A percentile compares a stretch with the other conserved stretches of the same genome.
Evolutionary conservation across 2,797 vertebrate genomes (phyloP).

Genomic region (Adrianichthys oophorus): DNA sequence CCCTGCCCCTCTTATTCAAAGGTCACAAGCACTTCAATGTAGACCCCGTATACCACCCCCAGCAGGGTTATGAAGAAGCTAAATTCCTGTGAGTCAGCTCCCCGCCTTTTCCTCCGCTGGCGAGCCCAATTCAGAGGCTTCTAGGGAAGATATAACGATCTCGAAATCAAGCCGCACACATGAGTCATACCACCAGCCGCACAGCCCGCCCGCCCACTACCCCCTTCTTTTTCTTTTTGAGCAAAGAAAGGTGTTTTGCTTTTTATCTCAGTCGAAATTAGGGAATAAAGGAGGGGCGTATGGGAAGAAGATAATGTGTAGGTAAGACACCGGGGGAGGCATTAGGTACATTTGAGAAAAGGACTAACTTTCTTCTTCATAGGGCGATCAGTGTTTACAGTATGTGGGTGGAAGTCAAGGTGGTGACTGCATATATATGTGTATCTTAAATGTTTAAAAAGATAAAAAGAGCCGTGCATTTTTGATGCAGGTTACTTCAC

Average conservation of each 20-base stretch:
- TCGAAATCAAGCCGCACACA: constrained; percentile 47
- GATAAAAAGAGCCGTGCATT: constrained; percentile 14
- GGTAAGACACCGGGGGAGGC: constrained; percentile 9
- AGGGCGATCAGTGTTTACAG: constrained; percentile 21
- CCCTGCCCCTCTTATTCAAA: constrained; percentile 54
- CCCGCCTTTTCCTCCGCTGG: constrained; percentile 27
- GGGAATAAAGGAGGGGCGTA: constrained; percentile 25
- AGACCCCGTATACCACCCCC: constrained; percentile 30
- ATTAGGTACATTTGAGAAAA: constrained; percentile 13
- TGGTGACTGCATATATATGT: constrained; percentile 33
- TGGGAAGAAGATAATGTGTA: constrained; percentile 11
- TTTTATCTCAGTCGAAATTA: constrained; percentile 41
- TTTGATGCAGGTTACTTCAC: constrained; percentile 20
- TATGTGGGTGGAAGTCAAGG: constrained; percentile 38
- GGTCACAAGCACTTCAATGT: constrained; percentile 57
- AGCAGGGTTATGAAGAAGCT: constrained; percentile 30
- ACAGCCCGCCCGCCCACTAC: constrained; percentile 3
- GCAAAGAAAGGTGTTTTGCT: constrained; percentile 52
- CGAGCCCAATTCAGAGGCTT: constrained; percentile 34
- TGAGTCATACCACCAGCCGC: constrained; percentile 50
- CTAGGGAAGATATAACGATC: constrained; percentile 51
- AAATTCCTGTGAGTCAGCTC: constrained; percentile 33
- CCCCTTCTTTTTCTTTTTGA: constrained; percentile 9
- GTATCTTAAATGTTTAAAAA: constrained; percentile 22
- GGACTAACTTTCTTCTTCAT: constrained; percentile 14